Evolutionary conservation across 2,113 vertebrate genomes (phyloP).

Genomic region (Isurus oxyrinchus): DNA sequence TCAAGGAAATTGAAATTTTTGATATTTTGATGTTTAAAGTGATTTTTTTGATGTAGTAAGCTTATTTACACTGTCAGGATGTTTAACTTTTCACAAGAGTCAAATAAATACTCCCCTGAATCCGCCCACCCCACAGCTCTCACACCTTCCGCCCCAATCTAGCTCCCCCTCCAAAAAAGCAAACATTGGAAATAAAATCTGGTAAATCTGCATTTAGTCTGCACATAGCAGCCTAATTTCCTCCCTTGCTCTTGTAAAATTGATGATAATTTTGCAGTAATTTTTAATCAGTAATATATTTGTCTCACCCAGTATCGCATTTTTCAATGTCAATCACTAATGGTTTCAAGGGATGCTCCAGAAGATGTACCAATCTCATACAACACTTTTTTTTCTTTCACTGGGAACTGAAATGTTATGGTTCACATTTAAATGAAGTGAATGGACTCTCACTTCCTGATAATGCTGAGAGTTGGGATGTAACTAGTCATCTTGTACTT

Average conservation of each 20-base stretch:
- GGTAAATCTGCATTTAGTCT: neutral
- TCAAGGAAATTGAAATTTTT: too few relatives aligned
- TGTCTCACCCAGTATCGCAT: neutral
- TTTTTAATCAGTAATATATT: neutral
- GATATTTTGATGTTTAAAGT: too few relatives aligned
- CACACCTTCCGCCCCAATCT: too few relatives aligned
- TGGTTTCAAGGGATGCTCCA: neutral
- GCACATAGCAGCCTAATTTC: neutral
- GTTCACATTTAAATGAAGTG: neutral
- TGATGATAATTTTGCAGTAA: neutral
- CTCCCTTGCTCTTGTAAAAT: neutral
- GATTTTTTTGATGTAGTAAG: too few relatives aligned
- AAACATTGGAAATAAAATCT: neutral
- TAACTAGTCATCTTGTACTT: neutral
- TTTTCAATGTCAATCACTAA: neutral
- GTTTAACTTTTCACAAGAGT: neutral
- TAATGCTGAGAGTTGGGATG: neutral
- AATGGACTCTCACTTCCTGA: neutral
- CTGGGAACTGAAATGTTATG: neutral
- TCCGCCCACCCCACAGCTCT: neutral
- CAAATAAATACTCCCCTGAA: neutral
- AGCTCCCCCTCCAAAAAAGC: neutral
- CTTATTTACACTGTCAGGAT: too few relatives aligned
- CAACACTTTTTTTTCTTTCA: neutral
- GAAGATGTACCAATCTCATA: neutral